A percentile compares a stretch with the other conserved stretches of the same genome.
phyloP scores from a whole-genome alignment of 1,140 invertebrate species.

The Chironomus tepperi region DNA sequence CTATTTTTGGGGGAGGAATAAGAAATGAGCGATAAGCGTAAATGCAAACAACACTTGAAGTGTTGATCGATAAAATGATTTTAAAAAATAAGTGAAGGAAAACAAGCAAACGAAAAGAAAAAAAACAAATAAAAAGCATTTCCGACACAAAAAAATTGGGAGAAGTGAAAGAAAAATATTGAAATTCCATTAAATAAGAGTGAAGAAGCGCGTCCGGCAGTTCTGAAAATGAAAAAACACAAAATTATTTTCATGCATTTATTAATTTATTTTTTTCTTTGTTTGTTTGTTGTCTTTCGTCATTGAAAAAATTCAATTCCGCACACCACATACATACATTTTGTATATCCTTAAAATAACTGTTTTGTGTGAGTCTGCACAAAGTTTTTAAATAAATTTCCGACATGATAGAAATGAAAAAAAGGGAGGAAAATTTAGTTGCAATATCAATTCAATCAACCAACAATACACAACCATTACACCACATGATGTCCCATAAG shows the following conservation, averaged over 20 bases:
- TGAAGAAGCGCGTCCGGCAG: background rate
- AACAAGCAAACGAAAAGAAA: background rate
- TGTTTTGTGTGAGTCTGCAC: background rate
- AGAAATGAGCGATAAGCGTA: background rate
- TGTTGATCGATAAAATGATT: background rate
- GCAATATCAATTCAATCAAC: background rate
- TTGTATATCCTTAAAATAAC: background rate
- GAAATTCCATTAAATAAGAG: background rate
- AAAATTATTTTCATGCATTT: background rate
- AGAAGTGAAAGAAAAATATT: background rate
- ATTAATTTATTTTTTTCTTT: background rate
- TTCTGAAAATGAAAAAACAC: background rate
- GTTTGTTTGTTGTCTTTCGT: background rate
- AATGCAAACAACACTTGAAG: slow-evolving; percentile 8
- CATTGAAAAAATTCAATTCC: background rate
- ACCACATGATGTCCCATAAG: background rate
- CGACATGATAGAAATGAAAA: too few species aligned
- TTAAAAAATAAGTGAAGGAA: background rate
- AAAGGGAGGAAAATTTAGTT: too few species aligned
- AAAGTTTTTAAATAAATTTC: background rate
- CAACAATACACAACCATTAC: too few species aligned
- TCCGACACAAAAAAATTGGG: background rate
- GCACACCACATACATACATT: background rate
- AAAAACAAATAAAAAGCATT: slow-evolving; percentile 9
- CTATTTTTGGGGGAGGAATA: background rate